Percentiles rank a stretch among this genome's conserved stretches.
Conservation (phyloP, 2,797 vertebrate species). For the Spinibarbus caldwelli region DNA sequence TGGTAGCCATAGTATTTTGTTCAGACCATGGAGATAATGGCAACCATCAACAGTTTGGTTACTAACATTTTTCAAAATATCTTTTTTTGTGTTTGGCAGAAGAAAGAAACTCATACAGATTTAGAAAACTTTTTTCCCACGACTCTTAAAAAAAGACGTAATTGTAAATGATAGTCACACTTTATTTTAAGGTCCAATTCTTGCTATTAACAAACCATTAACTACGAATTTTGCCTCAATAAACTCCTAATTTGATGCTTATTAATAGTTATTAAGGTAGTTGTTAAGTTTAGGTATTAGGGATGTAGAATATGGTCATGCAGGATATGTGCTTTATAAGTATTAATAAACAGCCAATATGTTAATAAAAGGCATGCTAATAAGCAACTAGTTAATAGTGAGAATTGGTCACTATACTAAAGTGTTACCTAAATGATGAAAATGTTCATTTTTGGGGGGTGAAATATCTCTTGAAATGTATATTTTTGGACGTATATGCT, state of each 20-base stretch:
- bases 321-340: too few relatives aligned
- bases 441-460: too few relatives aligned
- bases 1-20: neutral
- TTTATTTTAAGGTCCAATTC: neutral
- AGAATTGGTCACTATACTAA: too few relatives aligned
- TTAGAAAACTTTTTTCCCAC: neutral
- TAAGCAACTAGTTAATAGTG: neutral
- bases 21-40: neutral
- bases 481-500: neutral
- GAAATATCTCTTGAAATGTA: neutral
- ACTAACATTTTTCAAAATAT: neutral
- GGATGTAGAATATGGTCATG: neutral
- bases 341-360: neutral
- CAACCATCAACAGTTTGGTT: neutral
- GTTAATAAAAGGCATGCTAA: neutral
- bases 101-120: neutral
- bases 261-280: neutral
- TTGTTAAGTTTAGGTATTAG: neutral
- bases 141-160: neutral
- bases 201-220: neutral
- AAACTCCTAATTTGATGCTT: neutral
- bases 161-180: neutral
- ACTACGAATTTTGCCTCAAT: too few relatives aligned
- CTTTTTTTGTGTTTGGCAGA: neutral
- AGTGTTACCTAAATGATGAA: neutral